phyloP scores from a whole-genome alignment of 2,797 vertebrate species.

The Pseudochromis fuscus region DNA sequence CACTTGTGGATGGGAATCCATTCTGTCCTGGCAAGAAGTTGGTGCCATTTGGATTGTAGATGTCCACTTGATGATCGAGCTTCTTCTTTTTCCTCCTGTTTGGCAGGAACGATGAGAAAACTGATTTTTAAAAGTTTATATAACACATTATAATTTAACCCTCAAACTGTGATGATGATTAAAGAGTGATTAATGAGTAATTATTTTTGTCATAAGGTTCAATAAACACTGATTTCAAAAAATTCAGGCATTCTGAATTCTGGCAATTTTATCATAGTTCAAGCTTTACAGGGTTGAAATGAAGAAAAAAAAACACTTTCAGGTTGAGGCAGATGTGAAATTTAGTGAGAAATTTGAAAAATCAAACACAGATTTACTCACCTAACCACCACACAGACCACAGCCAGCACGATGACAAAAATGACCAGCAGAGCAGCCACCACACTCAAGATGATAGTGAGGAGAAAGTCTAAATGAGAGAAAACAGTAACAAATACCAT shows the following conservation, averaged over 20 bases:
- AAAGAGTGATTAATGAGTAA: too few species aligned
- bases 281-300: too few species aligned
- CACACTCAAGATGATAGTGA: slow-evolving; percentile 79
- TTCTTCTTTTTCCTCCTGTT: slow-evolving; percentile 83
- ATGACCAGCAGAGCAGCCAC: slow-evolving; percentile 76
- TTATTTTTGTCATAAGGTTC: too few species aligned
- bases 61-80: slow-evolving; percentile 76
- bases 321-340: not conserved
- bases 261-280: too few species aligned
- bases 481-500: slow-evolving; percentile 18
- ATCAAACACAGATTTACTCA: slow-evolving; percentile 71
- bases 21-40: slow-evolving; percentile 80
- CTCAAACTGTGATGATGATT: too few species aligned
- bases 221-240: too few species aligned
- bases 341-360: not conserved
- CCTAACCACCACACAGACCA: slow-evolving; percentile 87
- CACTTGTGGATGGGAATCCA: slow-evolving; percentile 72
- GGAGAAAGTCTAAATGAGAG: slow-evolving; percentile 78
- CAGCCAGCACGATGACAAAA: slow-evolving; percentile 65
- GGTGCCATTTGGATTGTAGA: slow-evolving; percentile 88
- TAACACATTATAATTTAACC: not conserved
- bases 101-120: not conserved
- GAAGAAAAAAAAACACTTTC: too few species aligned
- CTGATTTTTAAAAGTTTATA: not conserved
- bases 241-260: too few species aligned